phyloP scores from a whole-genome alignment of 2,888 invertebrate genomes.

The Chloroclystis v-ata region DNA sequence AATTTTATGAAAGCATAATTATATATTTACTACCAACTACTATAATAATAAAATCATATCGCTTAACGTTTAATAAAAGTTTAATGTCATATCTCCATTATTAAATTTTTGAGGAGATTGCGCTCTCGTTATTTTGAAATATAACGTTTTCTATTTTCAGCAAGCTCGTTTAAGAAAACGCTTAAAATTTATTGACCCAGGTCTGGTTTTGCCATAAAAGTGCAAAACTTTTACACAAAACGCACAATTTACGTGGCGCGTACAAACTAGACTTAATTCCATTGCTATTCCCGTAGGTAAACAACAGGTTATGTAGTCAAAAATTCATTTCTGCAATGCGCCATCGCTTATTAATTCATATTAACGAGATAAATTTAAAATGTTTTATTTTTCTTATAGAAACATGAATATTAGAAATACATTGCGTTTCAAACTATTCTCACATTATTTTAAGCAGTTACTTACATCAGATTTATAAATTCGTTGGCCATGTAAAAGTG shows the following conservation, averaged over 20 bases:
- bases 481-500: no score
- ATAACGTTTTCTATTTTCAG: slow-evolving; percentile 53
- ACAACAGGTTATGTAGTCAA: slow-evolving; percentile 33
- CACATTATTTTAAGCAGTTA: no score
- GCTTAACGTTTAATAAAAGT: slow-evolving; percentile 36
- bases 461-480: no score
- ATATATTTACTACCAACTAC: slow-evolving; percentile 6
- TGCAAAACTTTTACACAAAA: slow-evolving; percentile 54
- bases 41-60: slow-evolving; percentile 6
- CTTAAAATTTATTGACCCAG: slow-evolving; percentile 57
- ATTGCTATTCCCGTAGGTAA: slow-evolving; percentile 33
- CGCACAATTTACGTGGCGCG: slow-evolving; percentile 51
- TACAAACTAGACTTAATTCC: slow-evolving; percentile 45
- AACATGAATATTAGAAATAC: no score
- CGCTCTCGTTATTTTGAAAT: slow-evolving; percentile 60
- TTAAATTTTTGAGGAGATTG: slow-evolving; percentile 64
- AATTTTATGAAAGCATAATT: not conserved
- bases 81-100: slow-evolving; percentile 52
- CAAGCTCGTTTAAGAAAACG: slow-evolving; percentile 51
- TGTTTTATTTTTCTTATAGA: slow-evolving; percentile 38
- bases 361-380: slow-evolving; percentile 43
- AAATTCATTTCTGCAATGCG: slow-evolving; percentile 58
- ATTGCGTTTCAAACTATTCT: no score
- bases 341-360: slow-evolving; percentile 49
- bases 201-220: slow-evolving; percentile 53